Conservation (phyloP, 1,140 invertebrate species). For the Matsumurasca onukii region DNA sequence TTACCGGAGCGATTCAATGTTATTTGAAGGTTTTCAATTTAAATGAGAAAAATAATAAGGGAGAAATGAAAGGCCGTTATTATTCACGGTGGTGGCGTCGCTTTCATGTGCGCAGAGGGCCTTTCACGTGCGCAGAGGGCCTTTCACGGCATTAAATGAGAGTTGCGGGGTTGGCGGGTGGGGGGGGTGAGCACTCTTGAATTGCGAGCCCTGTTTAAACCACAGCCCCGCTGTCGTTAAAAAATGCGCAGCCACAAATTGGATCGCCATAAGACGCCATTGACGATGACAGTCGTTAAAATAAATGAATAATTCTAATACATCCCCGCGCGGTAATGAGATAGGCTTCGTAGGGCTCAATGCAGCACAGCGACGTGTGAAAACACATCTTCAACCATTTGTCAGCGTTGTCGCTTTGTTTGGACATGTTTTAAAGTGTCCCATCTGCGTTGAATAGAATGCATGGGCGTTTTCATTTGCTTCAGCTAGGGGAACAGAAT, state of each 20-base stretch:
- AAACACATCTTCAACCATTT: neutral
- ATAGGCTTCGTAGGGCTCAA: neutral
- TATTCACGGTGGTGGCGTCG: constrained; percentile 20
- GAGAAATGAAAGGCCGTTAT: constrained; percentile 14
- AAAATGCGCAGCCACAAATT: constrained; percentile 19
- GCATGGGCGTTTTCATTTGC: neutral
- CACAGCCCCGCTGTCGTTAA: constrained; percentile 6
- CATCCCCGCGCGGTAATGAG: neutral
- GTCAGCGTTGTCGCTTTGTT: neutral
- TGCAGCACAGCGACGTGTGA: neutral
- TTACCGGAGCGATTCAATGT: neutral
- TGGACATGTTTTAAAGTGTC: neutral
- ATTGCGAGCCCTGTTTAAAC: constrained; percentile 11
- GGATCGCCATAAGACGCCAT: constrained; percentile 20
- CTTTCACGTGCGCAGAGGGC: constrained; percentile 16
- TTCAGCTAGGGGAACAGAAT: no score
- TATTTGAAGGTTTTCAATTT: constrained; percentile 12
- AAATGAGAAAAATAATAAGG: constrained; percentile 27
- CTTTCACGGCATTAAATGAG: constrained; percentile 19
- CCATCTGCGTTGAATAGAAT: neutral
- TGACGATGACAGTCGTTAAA: constrained; percentile 14
- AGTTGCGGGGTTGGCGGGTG: neutral
- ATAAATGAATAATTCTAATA: constrained; percentile 27
- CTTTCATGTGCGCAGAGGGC: constrained; percentile 17
- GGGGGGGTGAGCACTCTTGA: neutral